Evolutionary conservation across 2,888 invertebrate species (phyloP).

Genomic region (Andrena minutula): DNA sequence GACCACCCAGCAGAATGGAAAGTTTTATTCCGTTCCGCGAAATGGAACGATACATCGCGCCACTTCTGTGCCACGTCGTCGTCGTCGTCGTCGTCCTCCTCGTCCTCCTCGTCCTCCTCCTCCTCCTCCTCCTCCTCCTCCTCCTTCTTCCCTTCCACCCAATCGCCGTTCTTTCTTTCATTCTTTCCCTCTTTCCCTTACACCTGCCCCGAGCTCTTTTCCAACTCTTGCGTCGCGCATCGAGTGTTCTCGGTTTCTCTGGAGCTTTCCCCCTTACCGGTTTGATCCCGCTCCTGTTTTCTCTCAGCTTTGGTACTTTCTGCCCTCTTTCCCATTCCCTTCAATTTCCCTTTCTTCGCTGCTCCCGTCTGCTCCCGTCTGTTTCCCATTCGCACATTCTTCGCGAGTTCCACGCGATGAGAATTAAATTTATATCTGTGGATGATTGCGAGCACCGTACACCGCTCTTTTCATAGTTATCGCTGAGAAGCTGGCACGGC

Average conservation of each 20-base stretch:
- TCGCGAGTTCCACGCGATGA: neutral
- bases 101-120: too few species aligned
- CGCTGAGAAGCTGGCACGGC: neutral
- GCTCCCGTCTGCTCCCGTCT: neutral
- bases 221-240: neutral
- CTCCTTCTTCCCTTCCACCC: constrained; percentile 21
- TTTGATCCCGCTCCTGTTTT: neutral
- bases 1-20: constrained; percentile 44
- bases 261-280: neutral
- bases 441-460: neutral
- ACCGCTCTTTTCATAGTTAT: neutral
- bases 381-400: neutral
- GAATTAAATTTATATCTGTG: neutral
- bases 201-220: neutral
- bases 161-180: constrained; percentile 25
- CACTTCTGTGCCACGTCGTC: constrained; percentile 45
- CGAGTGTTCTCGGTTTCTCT: constrained; percentile 14
- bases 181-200: constrained; percentile 10
- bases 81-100: too few species aligned
- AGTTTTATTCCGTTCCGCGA: constrained; percentile 66
- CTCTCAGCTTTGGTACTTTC: constrained; percentile 1
- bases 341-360: constrained; percentile 11
- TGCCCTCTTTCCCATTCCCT: neutral
- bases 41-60: constrained; percentile 68
- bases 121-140: too few species aligned